phyloP scores from a whole-genome alignment of 2,113 vertebrate species.

The Phylloscopus trochilus region DNA sequence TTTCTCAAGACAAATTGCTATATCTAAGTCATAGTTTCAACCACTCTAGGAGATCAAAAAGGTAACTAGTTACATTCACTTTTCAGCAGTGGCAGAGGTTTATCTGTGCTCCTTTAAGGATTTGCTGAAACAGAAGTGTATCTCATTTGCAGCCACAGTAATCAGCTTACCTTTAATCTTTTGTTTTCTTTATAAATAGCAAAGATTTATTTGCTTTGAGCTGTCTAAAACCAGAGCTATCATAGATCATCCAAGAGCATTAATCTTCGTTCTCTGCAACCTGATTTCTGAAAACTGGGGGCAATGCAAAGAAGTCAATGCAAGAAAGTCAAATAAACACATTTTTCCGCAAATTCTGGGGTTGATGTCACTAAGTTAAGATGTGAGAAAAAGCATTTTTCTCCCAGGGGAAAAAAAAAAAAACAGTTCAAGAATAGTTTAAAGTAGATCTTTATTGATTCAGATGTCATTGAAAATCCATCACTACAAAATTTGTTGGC shows the following conservation, averaged over 20 bases:
- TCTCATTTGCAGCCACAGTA: constrained; percentile 36
- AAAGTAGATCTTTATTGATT: neutral
- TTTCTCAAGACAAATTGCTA: constrained; percentile 23
- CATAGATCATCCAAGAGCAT: constrained; percentile 2
- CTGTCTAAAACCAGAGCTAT: neutral
- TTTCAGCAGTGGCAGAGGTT: neutral
- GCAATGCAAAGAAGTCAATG: neutral
- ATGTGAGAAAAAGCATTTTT: neutral
- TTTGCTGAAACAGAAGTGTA: neutral
- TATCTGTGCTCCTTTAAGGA: constrained; percentile 18
- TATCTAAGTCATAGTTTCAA: neutral
- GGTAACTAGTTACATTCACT: neutral
- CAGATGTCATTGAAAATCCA: neutral
- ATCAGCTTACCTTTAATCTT: constrained; percentile 57
- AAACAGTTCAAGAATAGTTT: neutral
- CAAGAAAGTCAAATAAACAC: neutral
- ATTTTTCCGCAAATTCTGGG: neutral
- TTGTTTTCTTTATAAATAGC: constrained; percentile 46
- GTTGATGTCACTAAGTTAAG: neutral
- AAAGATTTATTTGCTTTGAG: constrained; percentile 32
- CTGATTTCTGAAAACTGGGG: constrained; percentile 22
- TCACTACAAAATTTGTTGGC: neutral
- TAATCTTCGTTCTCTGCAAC: constrained; percentile 24
- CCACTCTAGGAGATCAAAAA: neutral
- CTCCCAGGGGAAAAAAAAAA: neutral